These are phyloP conservation scores for Alloscopus bannaensis DNA, from an alignment of 2,888 invertebrate genomes.

Conservation along the genomic window DNA sequence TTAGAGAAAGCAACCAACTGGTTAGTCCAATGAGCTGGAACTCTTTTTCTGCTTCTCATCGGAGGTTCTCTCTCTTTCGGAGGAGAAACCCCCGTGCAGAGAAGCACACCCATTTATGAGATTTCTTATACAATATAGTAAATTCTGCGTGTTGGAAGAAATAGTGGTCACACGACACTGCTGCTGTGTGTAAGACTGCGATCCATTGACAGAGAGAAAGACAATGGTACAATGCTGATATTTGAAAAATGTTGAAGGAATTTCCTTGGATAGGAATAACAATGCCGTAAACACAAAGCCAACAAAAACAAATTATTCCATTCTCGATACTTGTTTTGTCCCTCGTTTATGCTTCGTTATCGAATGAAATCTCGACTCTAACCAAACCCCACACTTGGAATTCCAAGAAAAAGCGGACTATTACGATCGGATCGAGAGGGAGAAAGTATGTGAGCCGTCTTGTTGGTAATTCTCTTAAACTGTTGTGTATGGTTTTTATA, in stretches of 20 bases:
- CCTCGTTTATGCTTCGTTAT: constrained; percentile 39
- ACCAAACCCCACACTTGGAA: neutral
- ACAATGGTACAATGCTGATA: constrained; percentile 14
- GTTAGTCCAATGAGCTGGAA: constrained; percentile 60
- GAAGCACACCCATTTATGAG: neutral
- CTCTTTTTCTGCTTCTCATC: constrained; percentile 26
- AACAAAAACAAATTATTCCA: constrained; percentile 56
- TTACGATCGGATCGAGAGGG: neutral
- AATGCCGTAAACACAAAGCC: constrained; percentile 40
- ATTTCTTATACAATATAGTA: neutral
- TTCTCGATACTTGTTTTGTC: constrained; percentile 34
- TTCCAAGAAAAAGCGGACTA: neutral
- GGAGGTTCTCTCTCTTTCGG: neutral
- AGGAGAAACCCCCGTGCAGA: neutral
- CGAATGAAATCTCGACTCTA: constrained; percentile 38
- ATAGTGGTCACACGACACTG: too few relatives aligned
- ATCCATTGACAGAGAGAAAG: constrained; percentile 32
- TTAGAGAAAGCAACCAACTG: constrained; percentile 52
- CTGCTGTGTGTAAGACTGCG: neutral
- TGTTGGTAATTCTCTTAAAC: constrained; percentile 15
- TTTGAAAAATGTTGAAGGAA: constrained; percentile 25
- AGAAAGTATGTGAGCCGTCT: neutral
- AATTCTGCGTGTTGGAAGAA: neutral
- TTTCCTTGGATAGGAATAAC: constrained; percentile 22
- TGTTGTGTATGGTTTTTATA: neutral